phyloP scores from a whole-genome alignment of 2,113 vertebrate genomes.

The Callorhinus ursinus region DNA sequence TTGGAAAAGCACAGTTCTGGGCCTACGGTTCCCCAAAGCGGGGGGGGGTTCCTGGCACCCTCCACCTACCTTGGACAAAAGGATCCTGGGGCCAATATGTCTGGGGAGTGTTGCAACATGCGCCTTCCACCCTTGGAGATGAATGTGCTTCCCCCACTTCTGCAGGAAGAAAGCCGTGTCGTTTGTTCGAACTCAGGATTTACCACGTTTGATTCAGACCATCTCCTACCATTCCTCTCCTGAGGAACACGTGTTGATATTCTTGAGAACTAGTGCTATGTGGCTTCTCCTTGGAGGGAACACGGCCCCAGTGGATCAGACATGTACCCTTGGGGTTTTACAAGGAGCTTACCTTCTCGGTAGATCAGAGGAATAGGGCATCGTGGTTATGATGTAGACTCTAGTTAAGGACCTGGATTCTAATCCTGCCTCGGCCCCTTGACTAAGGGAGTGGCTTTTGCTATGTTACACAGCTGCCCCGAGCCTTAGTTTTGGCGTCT shows the following conservation, averaged over 20 bases:
- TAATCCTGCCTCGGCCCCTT: neutral
- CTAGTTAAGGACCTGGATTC: neutral
- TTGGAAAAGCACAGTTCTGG: neutral
- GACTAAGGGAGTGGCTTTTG: neutral
- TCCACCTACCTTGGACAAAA: neutral
- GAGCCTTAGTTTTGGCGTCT: neutral
- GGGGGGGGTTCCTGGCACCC: neutral
- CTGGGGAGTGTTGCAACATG: neutral
- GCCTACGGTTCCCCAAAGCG: neutral
- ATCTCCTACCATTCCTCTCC: neutral
- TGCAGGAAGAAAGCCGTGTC: neutral
- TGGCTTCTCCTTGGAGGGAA: neutral
- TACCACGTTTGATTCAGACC: neutral
- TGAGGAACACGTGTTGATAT: rapidly evolving
- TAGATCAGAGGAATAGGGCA: neutral
- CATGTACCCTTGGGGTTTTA: neutral
- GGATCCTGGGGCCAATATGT: neutral
- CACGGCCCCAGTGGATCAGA: rapidly evolving
- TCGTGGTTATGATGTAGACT: rapidly evolving
- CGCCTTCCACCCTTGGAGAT: neutral
- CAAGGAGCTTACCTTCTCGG: neutral
- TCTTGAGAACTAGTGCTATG: rapidly evolving
- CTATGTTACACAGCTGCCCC: neutral
- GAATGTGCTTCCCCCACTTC: too few species aligned
- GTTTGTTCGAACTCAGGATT: too few species aligned